Evolutionary conservation across 2,113 vertebrate species (phyloP).

Genomic region (Notothenia coriiceps): DNA sequence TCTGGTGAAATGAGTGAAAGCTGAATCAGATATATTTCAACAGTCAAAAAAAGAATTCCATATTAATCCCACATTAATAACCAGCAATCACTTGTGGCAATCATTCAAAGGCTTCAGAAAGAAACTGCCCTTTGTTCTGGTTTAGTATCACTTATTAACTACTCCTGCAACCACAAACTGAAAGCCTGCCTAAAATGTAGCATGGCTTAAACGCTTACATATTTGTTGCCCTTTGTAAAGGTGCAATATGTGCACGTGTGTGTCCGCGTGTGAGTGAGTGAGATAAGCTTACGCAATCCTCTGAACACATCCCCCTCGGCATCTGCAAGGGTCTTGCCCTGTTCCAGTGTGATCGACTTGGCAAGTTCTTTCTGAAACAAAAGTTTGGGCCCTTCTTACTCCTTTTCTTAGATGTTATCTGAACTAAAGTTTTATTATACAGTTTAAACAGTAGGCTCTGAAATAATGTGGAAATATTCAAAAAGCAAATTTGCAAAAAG

Average conservation of each 20-base stretch:
- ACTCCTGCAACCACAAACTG: neutral
- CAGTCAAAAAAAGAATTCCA: neutral
- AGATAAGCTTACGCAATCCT: conserved; percentile 93
- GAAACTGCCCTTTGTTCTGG: conserved; percentile 5
- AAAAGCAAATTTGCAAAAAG: conserved; percentile 9
- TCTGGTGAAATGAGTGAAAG: neutral
- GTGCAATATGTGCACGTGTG: too few species aligned
- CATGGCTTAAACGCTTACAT: conserved; percentile 9
- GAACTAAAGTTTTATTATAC: neutral
- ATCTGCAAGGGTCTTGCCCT: conserved; percentile 97
- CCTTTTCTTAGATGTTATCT: neutral
- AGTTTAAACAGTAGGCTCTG: neutral
- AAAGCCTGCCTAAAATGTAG: conserved; percentile 16
- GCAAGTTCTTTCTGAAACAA: conserved; percentile 94
- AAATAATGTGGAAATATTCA: neutral
- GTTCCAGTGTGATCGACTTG: conserved; percentile 92
- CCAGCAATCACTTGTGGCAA: neutral
- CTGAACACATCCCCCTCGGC: conserved; percentile 98
- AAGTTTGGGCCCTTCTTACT: neutral
- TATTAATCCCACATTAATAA: neutral
- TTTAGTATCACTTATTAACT: conserved; percentile 55
- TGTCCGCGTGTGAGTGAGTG: neutral
- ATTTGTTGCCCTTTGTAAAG: conserved; percentile 23
- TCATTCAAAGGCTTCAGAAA: neutral
- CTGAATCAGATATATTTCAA: neutral